These are phyloP conservation scores for Sympetrum striolatum DNA, from an alignment of 2,888 invertebrate genomes.

Conservation along the genomic window DNA sequence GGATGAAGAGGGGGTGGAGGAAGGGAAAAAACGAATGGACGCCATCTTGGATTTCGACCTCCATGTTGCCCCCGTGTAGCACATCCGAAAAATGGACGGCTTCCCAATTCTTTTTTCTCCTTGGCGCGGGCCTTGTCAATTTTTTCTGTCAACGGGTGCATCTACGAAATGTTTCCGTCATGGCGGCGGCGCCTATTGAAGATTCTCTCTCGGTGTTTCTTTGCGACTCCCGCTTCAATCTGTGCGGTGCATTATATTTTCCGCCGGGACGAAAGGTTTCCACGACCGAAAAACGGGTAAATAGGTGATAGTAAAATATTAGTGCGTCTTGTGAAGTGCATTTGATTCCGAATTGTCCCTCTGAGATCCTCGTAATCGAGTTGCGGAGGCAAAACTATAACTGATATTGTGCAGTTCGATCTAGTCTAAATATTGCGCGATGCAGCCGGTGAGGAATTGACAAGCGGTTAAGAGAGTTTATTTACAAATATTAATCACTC, in stretches of 20 bases:
- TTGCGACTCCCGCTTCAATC: not conserved
- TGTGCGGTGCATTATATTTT: not conserved
- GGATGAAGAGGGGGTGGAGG: not conserved
- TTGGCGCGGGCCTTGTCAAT: constrained; percentile 4
- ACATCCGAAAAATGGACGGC: not conserved
- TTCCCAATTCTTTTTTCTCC: not conserved
- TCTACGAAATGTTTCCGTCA: not conserved
- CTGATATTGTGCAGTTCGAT: not conserved
- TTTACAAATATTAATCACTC: no score
- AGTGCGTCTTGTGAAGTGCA: not conserved
- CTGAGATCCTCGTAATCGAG: not conserved
- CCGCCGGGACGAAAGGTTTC: not conserved
- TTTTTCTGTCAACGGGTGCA: not conserved
- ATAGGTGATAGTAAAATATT: not conserved
- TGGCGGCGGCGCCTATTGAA: not conserved
- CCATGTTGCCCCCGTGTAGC: not conserved
- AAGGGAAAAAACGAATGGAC: not conserved
- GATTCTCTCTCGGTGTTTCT: not conserved
- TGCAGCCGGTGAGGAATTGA: no score
- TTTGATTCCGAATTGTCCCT: not conserved
- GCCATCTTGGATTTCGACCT: constrained; percentile 19
- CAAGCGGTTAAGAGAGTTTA: no score
- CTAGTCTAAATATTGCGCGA: not conserved
- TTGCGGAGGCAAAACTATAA: not conserved
- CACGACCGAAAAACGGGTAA: not conserved